Evolutionary conservation across 2,888 invertebrate genomes (phyloP).

Genomic region (Parnassius apollo): DNA sequence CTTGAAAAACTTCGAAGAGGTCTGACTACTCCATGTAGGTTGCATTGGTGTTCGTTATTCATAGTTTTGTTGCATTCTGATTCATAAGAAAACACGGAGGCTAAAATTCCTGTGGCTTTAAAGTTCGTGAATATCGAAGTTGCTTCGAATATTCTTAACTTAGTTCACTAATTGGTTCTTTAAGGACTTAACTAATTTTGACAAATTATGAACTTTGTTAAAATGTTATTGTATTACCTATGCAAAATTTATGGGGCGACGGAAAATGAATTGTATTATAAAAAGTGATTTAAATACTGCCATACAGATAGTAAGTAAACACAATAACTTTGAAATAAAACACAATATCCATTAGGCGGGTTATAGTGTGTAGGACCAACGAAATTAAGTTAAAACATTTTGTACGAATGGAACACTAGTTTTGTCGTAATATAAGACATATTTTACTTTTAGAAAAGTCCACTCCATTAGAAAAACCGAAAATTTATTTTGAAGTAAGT

Average conservation of each 20-base stretch:
- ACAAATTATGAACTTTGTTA: slow-evolving; percentile 15
- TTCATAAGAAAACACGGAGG: slow-evolving; percentile 25
- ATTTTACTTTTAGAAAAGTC: too few species aligned
- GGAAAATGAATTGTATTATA: not conserved
- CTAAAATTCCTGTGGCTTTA: slow-evolving; percentile 19
- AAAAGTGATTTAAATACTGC: too few species aligned
- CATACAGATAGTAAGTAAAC: too few species aligned
- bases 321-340: too few species aligned
- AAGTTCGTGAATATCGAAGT: slow-evolving; percentile 22
- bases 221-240: not conserved
- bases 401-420: too few species aligned
- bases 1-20: slow-evolving; percentile 22
- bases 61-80: slow-evolving; percentile 41
- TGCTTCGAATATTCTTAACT: slow-evolving; percentile 6
- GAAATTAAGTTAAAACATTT: too few species aligned
- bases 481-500: too few species aligned
- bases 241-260: too few species aligned
- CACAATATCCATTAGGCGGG: too few species aligned
- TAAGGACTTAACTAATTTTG: slow-evolving; percentile 12
- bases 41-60: slow-evolving; percentile 31
- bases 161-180: not conserved
- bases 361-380: too few species aligned
- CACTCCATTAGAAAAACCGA: too few species aligned
- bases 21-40: slow-evolving; percentile 16
- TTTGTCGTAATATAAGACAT: too few species aligned